A percentile compares a stretch with the other conserved stretches of the same genome.
These are phyloP conservation scores for Lateolabrax maculatus DNA, from an alignment of 2,797 vertebrate species.

Conservation along the genomic window DNA sequence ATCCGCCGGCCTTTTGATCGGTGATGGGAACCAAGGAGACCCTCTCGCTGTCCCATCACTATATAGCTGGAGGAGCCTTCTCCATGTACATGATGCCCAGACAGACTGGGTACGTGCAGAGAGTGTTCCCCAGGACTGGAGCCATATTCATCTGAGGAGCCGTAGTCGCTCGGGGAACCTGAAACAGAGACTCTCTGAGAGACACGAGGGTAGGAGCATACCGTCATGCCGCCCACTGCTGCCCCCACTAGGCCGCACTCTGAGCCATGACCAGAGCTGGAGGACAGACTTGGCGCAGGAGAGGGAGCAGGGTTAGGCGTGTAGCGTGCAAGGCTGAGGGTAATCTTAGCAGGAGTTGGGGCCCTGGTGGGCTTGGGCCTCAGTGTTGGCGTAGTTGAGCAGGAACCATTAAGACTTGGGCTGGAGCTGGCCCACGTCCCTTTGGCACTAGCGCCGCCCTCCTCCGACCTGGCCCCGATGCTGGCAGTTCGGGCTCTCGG, in stretches of 20 bases:
- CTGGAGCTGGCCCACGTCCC: slow-evolving; percentile 87
- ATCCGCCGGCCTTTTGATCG: slow-evolving; percentile 83
- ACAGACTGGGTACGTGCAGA: slow-evolving; percentile 79
- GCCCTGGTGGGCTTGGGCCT: slow-evolving; percentile 87
- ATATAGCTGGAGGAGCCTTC: slow-evolving; percentile 86
- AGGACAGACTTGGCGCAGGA: slow-evolving; percentile 86
- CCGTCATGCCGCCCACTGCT: slow-evolving; percentile 83
- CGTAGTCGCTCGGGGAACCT: slow-evolving; percentile 88
- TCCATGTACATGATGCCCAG: slow-evolving; percentile 76
- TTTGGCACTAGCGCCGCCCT: slow-evolving; percentile 81
- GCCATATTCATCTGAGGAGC: slow-evolving; percentile 90
- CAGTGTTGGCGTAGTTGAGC: slow-evolving; percentile 86
- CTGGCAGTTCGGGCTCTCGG: slow-evolving; percentile 86
- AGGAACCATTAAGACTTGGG: slow-evolving; percentile 87
- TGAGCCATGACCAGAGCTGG: slow-evolving; percentile 88
- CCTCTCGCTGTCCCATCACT: slow-evolving; percentile 85
- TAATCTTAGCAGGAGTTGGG: slow-evolving; percentile 88
- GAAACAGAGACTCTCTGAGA: slow-evolving; percentile 88
- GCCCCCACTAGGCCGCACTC: slow-evolving; percentile 87
- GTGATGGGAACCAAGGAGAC: slow-evolving; percentile 79
- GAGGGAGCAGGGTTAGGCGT: slow-evolving; percentile 86
- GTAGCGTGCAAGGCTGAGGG: slow-evolving; percentile 87
- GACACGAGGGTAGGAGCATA: slow-evolving; percentile 86
- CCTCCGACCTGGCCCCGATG: slow-evolving; percentile 86
- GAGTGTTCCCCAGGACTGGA: slow-evolving; percentile 89